Percentiles rank a stretch among this genome's conserved stretches.
Evolutionary conservation across 2,113 vertebrate genomes (phyloP).

Genomic region (Dicrurus megarhynchus): DNA sequence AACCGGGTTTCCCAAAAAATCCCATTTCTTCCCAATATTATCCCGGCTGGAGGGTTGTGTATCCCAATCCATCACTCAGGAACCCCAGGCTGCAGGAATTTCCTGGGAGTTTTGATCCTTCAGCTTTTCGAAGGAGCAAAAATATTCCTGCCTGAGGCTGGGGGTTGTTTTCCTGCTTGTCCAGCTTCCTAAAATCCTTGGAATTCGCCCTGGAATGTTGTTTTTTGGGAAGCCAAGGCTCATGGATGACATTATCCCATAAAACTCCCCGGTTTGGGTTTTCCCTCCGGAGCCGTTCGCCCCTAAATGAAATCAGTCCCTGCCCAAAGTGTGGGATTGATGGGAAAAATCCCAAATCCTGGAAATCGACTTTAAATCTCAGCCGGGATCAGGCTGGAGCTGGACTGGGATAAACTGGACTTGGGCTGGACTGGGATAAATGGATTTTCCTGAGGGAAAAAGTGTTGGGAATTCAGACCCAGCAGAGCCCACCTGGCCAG

Average conservation of each 20-base stretch:
- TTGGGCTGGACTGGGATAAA: not conserved
- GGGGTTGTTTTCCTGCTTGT: not conserved
- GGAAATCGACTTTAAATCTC: not conserved
- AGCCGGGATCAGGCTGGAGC: accelerated
- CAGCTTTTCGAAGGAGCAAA: not conserved
- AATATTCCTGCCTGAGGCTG: not conserved
- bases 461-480: not conserved
- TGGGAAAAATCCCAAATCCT: accelerated
- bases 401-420: not conserved
- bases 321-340: accelerated
- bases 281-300: not conserved
- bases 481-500: not conserved
- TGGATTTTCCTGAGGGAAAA: not conserved
- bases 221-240: not conserved
- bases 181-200: not conserved
- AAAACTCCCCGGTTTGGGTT: not conserved
- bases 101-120: not conserved
- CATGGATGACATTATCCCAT: not conserved
- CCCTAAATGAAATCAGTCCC: not conserved
- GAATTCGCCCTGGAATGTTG: not conserved
- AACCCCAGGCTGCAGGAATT: accelerated
- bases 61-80: accelerated
- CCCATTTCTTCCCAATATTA: accelerated
- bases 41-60: not conserved
- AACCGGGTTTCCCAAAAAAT: not conserved